Evolutionary conservation across 2,797 vertebrate genomes (phyloP), one percentile per base, ranked within the genome.

Genomic region (Pempheris klunzingeri): DNA sequence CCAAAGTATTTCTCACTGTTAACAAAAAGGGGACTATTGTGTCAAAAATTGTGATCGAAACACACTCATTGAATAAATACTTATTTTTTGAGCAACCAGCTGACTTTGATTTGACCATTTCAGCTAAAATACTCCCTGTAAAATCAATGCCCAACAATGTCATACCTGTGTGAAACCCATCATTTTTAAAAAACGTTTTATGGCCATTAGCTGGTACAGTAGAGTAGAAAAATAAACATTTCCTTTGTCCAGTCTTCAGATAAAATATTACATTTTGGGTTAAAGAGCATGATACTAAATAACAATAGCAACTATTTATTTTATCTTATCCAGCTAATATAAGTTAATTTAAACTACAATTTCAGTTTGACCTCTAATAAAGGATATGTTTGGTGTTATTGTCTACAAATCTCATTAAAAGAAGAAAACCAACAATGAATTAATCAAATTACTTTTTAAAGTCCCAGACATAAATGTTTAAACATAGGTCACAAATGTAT

Each of bases 391-490:
- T 60, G 24, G 10, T 47, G 8, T 61, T 36, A 32, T 61, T 20
- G 15, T 64, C 11, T 17, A 28, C n/a, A 50, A 54, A 70, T 63
- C n/a, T 18, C 28, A 54, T 6, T 10, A 22, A 65, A 65, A 52
- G 17, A 28, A 17, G 6, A 53, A 14, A 59, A 46, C 15, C 34
- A 52, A 53, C 36, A 18, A 41, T 9, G n/a, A 4, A 24, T 59
- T 26, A 10, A 32, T 28, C 34, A 39, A 30, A 58, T 47, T 38
- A 28, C 4, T 52, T 32, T 6, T 6, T 32, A 6, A 32, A 32
- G 3, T 32, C 30, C n/a, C n/a, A n/a, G n/a, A n/a, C n/a, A n/a
- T n/a, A n/a, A n/a, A n/a, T n/a, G n/a, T n/a, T n/a, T n/a, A n/a
- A n/a, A n/a, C n/a, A n/a, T n/a, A n/a, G n/a, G n/a, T n/a, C n/a